Evolutionary conservation across 1,140 invertebrate species (phyloP).

Genomic region (Pentalonia nigronervosa): DNA sequence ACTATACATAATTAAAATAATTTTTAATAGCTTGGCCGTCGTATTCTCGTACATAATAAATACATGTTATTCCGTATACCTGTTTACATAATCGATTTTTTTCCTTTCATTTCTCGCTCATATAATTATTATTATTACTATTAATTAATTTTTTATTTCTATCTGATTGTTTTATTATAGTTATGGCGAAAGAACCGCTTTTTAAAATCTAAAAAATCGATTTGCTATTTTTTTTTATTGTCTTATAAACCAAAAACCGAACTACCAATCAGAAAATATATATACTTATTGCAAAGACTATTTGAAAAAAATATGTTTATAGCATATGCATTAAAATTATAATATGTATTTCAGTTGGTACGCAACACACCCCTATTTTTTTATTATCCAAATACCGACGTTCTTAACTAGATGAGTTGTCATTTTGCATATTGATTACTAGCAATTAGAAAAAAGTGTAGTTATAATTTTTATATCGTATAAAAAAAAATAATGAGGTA

Average conservation of each 20-base stretch:
- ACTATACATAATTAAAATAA: background rate
- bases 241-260: background rate
- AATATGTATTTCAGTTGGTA: background rate
- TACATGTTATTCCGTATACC: background rate
- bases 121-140: background rate
- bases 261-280: background rate
- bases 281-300: background rate
- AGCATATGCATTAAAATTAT: background rate
- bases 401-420: background rate
- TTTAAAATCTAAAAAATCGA: background rate
- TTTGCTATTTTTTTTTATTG: background rate
- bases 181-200: background rate
- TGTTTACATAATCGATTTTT: slow-evolving; percentile 5
- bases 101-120: background rate
- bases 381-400: background rate
- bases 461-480: background rate
- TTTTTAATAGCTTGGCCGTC: background rate
- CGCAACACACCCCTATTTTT: background rate
- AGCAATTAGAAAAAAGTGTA: background rate
- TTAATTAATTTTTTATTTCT: background rate
- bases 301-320: background rate
- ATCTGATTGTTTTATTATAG: background rate
- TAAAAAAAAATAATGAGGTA: background rate
- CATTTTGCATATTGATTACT: background rate
- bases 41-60: background rate